Evolutionary conservation across 2,797 vertebrate species (phyloP).

Genomic region (Malurus splendens): DNA sequence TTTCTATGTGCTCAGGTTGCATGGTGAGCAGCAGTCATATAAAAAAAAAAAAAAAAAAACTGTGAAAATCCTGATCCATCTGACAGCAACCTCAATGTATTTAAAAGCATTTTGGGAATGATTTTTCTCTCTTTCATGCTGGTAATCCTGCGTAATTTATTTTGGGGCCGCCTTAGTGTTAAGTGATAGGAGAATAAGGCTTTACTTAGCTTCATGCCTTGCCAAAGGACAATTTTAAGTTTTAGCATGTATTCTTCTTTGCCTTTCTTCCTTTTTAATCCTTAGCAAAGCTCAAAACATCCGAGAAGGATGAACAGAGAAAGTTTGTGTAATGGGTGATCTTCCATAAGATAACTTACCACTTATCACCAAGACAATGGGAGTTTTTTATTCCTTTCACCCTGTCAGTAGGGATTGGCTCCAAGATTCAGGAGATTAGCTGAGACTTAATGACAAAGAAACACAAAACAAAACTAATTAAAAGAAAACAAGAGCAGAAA

Average conservation of each 20-base stretch:
- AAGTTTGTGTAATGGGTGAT: conserved; percentile 20
- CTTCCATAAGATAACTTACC: conserved; percentile 43
- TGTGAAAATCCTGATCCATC: not conserved
- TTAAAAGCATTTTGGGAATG: not conserved
- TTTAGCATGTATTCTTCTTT: not conserved
- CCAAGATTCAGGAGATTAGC: conserved; percentile 43
- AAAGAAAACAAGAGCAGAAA: conserved; percentile 64
- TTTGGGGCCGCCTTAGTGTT: not conserved
- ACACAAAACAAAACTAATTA: conserved; percentile 50
- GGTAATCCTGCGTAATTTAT: not conserved
- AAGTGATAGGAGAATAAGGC: not conserved
- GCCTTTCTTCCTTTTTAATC: not conserved
- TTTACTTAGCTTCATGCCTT: not conserved
- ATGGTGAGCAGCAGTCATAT: not conserved
- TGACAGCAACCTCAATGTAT: not conserved
- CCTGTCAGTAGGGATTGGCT: conserved; percentile 39
- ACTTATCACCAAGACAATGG: conserved; percentile 32
- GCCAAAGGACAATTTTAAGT: not conserved
- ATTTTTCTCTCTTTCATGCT: not conserved
- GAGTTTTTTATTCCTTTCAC: conserved; percentile 33
- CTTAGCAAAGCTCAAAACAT: conserved; percentile 27
- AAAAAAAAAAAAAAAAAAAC: not conserved
- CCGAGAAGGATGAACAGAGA: conserved; percentile 7
- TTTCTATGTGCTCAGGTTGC: not conserved
- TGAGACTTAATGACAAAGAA: conserved; percentile 47